Evolutionary conservation across 2,797 vertebrate genomes (phyloP).

Genomic region (Coranthus polyacanthus): DNA sequence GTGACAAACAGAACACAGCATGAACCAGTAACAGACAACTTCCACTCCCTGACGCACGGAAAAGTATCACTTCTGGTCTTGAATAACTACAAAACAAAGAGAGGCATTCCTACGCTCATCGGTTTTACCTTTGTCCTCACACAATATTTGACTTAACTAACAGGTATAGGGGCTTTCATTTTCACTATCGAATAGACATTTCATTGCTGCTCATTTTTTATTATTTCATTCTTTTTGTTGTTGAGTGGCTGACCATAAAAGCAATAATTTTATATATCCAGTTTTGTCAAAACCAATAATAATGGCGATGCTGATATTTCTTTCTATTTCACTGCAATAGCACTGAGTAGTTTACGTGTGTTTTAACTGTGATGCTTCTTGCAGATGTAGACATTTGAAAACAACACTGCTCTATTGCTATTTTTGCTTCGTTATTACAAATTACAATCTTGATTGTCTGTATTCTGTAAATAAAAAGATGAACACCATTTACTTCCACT

Average conservation of each 20-base stretch:
- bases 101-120: slow-evolving; percentile 25
- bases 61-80: slow-evolving; percentile 43
- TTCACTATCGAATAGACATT: not conserved
- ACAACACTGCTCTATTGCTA: slow-evolving; percentile 17
- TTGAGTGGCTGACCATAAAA: not conserved
- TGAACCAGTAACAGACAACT: slow-evolving; percentile 27
- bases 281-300: not conserved
- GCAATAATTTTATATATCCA: not conserved
- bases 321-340: slow-evolving; percentile 14
- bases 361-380: not conserved
- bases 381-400: too few species aligned
- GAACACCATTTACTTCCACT: slow-evolving; percentile 8
- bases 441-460: too few species aligned
- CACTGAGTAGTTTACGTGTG: slow-evolving; percentile 17
- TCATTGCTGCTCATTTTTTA: not conserved
- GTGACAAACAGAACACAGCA: slow-evolving; percentile 25
- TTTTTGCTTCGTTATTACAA: too few species aligned
- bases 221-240: not conserved
- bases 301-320: slow-evolving; percentile 1
- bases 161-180: slow-evolving; percentile 1
- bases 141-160: slow-evolving; percentile 22
- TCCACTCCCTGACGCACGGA: slow-evolving; percentile 41
- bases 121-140: slow-evolving; percentile 26
- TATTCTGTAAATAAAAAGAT: not conserved
- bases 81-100: slow-evolving; percentile 44